Conservation (phyloP, 2,888 invertebrate genomes). For the Mantis religiosa region DNA sequence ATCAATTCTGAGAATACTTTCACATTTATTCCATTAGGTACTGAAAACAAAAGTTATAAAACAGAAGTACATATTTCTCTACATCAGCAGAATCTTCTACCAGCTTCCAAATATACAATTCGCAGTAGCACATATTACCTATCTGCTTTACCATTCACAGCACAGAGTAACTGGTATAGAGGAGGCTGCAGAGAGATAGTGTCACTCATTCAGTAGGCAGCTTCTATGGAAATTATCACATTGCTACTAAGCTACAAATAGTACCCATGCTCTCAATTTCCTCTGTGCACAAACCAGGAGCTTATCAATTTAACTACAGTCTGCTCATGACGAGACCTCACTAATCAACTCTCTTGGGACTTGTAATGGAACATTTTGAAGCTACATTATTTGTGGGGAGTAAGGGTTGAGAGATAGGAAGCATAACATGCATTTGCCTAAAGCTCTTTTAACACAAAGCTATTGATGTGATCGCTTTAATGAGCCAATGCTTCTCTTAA, state of each 20-base stretch:
- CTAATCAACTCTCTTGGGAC: neutral
- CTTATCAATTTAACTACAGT: constrained; percentile 1
- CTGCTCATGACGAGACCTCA: neutral
- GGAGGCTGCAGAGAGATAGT: neutral
- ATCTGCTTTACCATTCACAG: neutral
- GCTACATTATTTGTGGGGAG: neutral
- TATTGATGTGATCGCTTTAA: neutral
- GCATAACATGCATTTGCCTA: neutral
- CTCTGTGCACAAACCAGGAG: neutral
- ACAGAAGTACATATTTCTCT: too few relatives aligned
- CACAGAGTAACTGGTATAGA: neutral
- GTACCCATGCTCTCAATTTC: constrained; percentile 2
- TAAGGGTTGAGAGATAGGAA: neutral
- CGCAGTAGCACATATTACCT: neutral
- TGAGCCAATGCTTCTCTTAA: neutral
- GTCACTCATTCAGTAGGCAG: constrained; percentile 11
- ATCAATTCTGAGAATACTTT: too few relatives aligned
- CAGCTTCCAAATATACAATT: neutral
- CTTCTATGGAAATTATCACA: constrained; percentile 11
- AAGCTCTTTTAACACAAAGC: neutral
- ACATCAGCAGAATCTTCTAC: too few relatives aligned
- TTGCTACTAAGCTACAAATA: neutral
- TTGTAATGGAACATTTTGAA: neutral
- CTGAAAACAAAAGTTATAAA: too few relatives aligned
- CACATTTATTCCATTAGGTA: too few relatives aligned